These are phyloP conservation scores for Aurelia sp. DNA, from an alignment of 30 jellyfish, hydroid and myxozoan species.

Conservation along the genomic window DNA sequence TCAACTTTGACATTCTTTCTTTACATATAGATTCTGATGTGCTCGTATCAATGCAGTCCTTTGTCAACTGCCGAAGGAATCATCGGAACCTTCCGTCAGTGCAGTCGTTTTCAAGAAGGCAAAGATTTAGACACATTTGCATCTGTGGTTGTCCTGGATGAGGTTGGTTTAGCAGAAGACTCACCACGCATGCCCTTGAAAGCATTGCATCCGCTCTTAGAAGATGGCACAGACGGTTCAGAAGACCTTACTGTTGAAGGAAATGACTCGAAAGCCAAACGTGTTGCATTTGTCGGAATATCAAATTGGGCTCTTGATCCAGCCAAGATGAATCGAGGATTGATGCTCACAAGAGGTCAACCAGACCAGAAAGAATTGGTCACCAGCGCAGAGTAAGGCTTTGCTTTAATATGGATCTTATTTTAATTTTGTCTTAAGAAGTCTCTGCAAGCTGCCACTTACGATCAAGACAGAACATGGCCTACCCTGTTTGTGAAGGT, in stretches of 20 bases:
- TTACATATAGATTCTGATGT: slow-evolving; percentile 65
- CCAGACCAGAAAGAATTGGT: slow-evolving; percentile 72
- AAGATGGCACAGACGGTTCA: slow-evolving; percentile 93
- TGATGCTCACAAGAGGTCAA: slow-evolving; percentile 75
- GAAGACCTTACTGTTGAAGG: slow-evolving; percentile 81
- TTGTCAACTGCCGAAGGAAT: slow-evolving; percentile 81
- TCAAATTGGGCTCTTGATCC: slow-evolving; percentile 90
- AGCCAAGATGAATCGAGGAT: slow-evolving; percentile 85
- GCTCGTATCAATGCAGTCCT: slow-evolving; percentile 93
- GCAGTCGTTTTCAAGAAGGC: slow-evolving; percentile 87
- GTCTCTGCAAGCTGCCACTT: too few species aligned
- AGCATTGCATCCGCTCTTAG: slow-evolving; percentile 88
- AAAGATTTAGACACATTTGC: slow-evolving; percentile 73
- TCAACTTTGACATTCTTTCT: not conserved
- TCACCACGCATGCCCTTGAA: slow-evolving; percentile 90
- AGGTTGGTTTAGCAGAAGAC: slow-evolving; percentile 90
- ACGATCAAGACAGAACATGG: too few species aligned
- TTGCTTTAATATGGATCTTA: not conserved
- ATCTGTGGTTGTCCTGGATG: slow-evolving; percentile 90
- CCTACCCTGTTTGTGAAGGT: too few species aligned
- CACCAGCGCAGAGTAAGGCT: slow-evolving; percentile 72
- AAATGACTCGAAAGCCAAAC: slow-evolving; percentile 43
- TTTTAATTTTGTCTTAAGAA: not conserved
- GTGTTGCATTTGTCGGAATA: slow-evolving; percentile 86
- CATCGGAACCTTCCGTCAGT: slow-evolving; percentile 66